Evolutionary conservation across 2,888 invertebrate genomes (phyloP), one percentile per base, ranked within the genome.

Genomic region (Dugesia japonica): DNA sequence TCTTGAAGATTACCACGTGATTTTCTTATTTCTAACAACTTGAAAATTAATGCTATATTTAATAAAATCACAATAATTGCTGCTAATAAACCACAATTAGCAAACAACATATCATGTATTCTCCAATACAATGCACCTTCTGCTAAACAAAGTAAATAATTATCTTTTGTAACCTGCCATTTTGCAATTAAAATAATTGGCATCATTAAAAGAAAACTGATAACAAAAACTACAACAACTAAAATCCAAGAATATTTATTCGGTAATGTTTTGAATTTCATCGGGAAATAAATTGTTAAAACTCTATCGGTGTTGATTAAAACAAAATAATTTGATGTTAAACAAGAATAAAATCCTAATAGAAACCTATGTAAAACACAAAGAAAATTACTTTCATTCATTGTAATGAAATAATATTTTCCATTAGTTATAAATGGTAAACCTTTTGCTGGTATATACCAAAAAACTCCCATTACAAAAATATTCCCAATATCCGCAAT

Each of bases 221-320:
- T 20, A 4, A 56, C 20, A 56, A 56, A 56, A 4, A 56, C 56
- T n/a, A 56, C n/a, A 56, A 56, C 23, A n/a, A 23, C 56, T n/a
- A 56, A 56, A 56, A 56, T 56, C 56, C 56, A 56, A n/a, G 56
- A 56, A 56, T 56, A 56, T 56, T 56, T 56, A 56, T 56, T 56
- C 17, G 56, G 56, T 1, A 56, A n/a, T 9, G 56, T 56, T 56
- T 56, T 56, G 23, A 56, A 56, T 56, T n/a, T 56, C 56, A 56
- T 13, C 1, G 56, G 56, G n/a, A 56, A 56, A 56, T 56, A 56
- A 23, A 56, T 56, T 56, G 56, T 20, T n/a, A 56, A 56, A 56
- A 56, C 56, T 56, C 56, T 56, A 23, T 56, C 56, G 4, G 56
- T 23, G 23, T 56, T 56, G 1, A 56, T 56, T 56, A 56, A 56